Percentiles rank a stretch among this genome's conserved stretches.
These are phyloP conservation scores for Taxidea taxus DNA, from an alignment of 2,113 vertebrate species.

Conservation along the genomic window DNA sequence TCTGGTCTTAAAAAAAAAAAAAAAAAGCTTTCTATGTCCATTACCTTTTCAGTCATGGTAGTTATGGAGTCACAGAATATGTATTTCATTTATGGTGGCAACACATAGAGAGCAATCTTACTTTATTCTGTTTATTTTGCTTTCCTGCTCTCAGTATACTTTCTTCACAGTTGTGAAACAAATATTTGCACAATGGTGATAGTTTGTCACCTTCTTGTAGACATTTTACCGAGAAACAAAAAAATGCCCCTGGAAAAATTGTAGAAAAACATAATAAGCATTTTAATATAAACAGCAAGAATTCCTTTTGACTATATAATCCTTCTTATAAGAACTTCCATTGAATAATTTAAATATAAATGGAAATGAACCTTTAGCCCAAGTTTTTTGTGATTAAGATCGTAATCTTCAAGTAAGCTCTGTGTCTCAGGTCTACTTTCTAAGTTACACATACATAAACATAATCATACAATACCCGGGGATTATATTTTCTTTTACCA, in stretches of 20 bases:
- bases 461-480: neutral
- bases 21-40: neutral
- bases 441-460: neutral
- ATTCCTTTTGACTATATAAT: neutral
- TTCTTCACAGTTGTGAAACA: conserved; percentile 27
- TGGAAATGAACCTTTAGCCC: neutral
- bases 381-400: neutral
- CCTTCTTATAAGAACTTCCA: neutral
- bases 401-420: neutral
- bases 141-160: neutral
- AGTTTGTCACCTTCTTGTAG: neutral
- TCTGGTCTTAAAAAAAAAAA: neutral
- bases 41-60: conserved; percentile 31
- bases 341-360: conserved; percentile 13
- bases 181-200: neutral
- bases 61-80: neutral
- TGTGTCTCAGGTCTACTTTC: neutral
- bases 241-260: neutral
- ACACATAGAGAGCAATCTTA: neutral
- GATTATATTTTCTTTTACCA: neutral
- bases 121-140: conserved; percentile 4
- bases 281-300: conserved; percentile 37
- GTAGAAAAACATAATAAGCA: neutral
- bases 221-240: conserved; percentile 32
- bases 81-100: neutral